phyloP scores from a whole-genome alignment of 2,888 invertebrate genomes.

The Tipula lateralis region DNA sequence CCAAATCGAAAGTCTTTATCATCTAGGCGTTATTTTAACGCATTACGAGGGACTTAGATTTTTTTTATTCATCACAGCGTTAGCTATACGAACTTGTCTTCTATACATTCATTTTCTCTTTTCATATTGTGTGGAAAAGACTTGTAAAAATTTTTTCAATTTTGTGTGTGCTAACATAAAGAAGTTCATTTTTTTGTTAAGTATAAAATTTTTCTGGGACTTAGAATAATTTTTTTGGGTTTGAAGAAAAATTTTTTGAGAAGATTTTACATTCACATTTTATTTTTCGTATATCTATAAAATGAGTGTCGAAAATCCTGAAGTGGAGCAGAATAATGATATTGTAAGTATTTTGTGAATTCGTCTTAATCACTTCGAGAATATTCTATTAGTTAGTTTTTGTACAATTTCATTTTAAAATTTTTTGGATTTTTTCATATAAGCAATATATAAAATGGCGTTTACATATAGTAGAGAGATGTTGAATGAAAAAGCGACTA shows the following conservation, averaged over 20 bases:
- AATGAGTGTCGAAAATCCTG: conserved; percentile 64
- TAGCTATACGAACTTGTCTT: neutral
- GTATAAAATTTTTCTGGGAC: conserved; percentile 33
- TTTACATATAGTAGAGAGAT: conserved; percentile 43
- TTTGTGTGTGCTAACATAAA: neutral
- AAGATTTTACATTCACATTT: neutral
- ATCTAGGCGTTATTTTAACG: neutral
- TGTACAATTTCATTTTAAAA: neutral
- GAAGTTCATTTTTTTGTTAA: conserved; percentile 20
- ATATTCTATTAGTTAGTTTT: neutral
- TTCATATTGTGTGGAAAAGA: conserved; percentile 28
- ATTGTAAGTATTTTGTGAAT: conserved; percentile 53
- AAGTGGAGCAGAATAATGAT: conserved; percentile 55
- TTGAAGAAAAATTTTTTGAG: conserved; percentile 25
- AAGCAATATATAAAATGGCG: conserved; percentile 60
- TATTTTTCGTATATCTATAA: conserved; percentile 39
- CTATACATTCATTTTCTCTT: conserved; percentile 20
- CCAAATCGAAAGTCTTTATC: neutral
- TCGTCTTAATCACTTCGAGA: conserved; percentile 37
- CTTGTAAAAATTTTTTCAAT: conserved; percentile 28
- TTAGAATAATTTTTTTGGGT: conserved; percentile 35
- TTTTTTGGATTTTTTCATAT: neutral
- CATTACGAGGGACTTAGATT: conserved; percentile 28
- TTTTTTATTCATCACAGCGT: neutral
- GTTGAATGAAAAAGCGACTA: conserved; percentile 51